Base-by-base conservation (phyloP, 2,797 vertebrate species). In the Poeciliopsis paucimaculata region DNA sequence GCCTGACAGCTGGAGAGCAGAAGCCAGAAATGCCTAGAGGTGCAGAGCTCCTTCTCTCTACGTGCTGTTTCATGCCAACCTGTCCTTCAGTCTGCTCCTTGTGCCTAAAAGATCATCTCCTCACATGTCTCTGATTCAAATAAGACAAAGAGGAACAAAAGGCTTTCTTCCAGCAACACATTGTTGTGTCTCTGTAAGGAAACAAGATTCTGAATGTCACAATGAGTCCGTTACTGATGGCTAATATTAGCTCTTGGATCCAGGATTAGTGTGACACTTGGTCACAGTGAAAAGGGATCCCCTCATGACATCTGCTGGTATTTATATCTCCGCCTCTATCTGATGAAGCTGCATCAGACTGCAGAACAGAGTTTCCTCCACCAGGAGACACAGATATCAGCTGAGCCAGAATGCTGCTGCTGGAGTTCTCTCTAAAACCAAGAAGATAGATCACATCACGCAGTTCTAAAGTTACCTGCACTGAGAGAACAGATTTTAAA, bases 221-320 rank as follows among this genome's bases (percentile, higher is more conserved):
- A 45, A 39, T 66, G 75, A 12, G 36, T 13, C 31, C 26, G 60
- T 82, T 62, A 80, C 62, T 77, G 34, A 15, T 39, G 18, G 73
- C 72, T 90, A 86, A 89, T 81, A 80, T 87, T 86, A 88, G 79
- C 84, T 41, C 6, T 2, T 64, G 62, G 74, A 81, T 79, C 75
- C 79, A 77, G 84, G 80, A 84, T 83, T 79, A 90, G 75, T 45
- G 55, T 73, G 74, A 70, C 76, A 46, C 81, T 89, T 88, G 90
- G 81, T 73, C 80, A n/a, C 43, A 53, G 85, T 87, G 91, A 90
- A 93, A 93, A 82, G 84, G 72, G 91, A 93, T 89, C 87, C 83
- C 87, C 51, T 47, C 41, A 68, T 91, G 86, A 90, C 72, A 68
- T 84, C 79, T 81, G 76, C 64, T 77, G 72, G 28, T 90, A 88